Evolutionary conservation across 1,140 invertebrate species (phyloP), one percentile per base, ranked within the genome.

Genomic region (Drosophila sproati): DNA sequence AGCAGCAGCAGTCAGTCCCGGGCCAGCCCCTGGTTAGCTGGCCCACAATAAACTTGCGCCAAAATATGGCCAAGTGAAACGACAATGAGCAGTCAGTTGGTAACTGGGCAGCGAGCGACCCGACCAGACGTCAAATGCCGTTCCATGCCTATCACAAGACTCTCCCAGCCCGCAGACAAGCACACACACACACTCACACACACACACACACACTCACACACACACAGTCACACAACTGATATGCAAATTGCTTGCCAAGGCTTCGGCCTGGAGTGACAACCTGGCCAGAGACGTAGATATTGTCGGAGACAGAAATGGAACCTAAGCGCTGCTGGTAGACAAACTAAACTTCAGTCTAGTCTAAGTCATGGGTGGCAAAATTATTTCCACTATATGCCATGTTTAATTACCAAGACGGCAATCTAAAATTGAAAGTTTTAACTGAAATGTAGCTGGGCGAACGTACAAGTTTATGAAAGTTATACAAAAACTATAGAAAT

Each of bases 211-310:
- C 52, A 47, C 32, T 37, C 43, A 31, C 47, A 29, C 8, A 41
- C 39, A 32, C 28, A 56, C 50, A 61, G 55, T 73, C 54, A 67
- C 55, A 57, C 50, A 67, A 73, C 77, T 89, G 85, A 88, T 89
- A 88, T 88, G 85, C 85, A 88, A 88, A 88, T 88, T 80, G 73
- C 83, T 85, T 79, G 77, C 28, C 60, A 52, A 69, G 77, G 56
- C 81, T 77, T 70, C 81, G 43, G 39, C 39, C 34, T 34, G 29
- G 48, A 82, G 73, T 86, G 82, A 87, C 82, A 77, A 70, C 68
- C 64, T 43, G 55, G 28, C 55, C 73, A 62, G 28, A 60, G 35
- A 47, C 51, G 48, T 6, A 20, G 20, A 39, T 41, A 45, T 45
- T 51, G 28, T 29, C 41, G 70, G 41, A 32, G 35, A 5, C 7